phyloP scores from a whole-genome alignment of 2,888 invertebrate genomes.

The Polia nebulosa region DNA sequence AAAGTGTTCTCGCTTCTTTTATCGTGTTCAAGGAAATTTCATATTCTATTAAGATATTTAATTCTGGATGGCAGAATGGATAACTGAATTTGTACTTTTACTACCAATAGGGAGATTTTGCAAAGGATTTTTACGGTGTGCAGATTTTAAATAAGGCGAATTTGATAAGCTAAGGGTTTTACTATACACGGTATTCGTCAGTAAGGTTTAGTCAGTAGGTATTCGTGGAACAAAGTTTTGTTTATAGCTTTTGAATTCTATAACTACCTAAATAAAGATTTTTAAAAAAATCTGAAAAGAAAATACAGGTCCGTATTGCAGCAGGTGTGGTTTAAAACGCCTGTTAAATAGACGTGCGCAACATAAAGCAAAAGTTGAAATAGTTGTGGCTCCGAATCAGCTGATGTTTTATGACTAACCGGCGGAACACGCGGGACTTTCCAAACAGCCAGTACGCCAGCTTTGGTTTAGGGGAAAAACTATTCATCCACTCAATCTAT shows the following conservation, averaged over 20 bases:
- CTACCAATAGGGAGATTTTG: conserved; percentile 39
- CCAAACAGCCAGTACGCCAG: conserved; percentile 27
- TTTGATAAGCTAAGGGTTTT: conserved; percentile 6
- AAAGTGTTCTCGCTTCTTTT: conserved; percentile 60
- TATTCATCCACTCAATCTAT: conserved; percentile 25
- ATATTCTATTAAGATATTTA: conserved; percentile 61
- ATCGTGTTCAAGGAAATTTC: conserved; percentile 60
- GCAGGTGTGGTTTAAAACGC: conserved; percentile 27
- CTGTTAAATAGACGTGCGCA: conserved; percentile 37
- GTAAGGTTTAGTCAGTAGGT: not conserved
- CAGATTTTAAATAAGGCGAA: conserved; percentile 14
- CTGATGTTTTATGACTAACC: conserved; percentile 46
- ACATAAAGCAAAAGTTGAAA: conserved; percentile 40
- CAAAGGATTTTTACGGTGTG: conserved; percentile 42
- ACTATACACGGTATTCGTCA: not conserved
- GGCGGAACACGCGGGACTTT: conserved; percentile 40
- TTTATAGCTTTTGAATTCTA: not conserved
- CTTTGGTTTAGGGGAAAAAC: conserved; percentile 59
- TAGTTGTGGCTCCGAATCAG: conserved; percentile 35
- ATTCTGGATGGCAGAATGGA: conserved; percentile 60
- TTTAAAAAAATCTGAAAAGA: not conserved
- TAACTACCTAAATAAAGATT: not conserved
- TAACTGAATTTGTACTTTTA: conserved; percentile 64
- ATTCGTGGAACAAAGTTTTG: not conserved
- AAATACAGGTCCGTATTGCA: not conserved